Evolutionary conservation across 1,140 invertebrate genomes (phyloP).

Genomic region (Mycetomoellerius zeteki): DNA sequence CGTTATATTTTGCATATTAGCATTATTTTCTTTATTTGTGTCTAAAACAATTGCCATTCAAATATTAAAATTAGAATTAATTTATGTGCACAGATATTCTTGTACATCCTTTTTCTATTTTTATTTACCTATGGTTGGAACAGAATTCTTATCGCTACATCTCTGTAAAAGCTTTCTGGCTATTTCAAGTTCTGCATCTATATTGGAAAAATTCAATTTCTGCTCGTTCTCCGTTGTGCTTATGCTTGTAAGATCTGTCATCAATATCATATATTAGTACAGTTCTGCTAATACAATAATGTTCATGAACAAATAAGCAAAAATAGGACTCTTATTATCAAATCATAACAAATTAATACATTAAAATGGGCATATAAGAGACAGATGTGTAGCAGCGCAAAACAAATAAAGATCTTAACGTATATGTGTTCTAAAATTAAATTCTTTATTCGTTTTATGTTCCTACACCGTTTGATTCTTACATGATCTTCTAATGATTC

Average conservation of each 20-base stretch:
- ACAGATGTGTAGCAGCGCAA: no score
- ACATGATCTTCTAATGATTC: no score
- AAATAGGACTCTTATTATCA: no score
- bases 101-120: slow-evolving; percentile 36
- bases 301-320: no score
- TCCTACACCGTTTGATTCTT: no score
- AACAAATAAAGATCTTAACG: no score
- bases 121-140: slow-evolving; percentile 21
- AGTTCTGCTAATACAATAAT: no score
- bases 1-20: slow-evolving; percentile 65
- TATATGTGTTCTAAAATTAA: no score
- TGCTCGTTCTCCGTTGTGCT: slow-evolving; percentile 48
- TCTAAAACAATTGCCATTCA: slow-evolving; percentile 63
- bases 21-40: slow-evolving; percentile 70
- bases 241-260: slow-evolving; percentile 59
- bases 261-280: neutral
- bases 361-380: no score
- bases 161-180: slow-evolving; percentile 79
- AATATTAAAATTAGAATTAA: no score
- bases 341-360: no score
- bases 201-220: slow-evolving; percentile 49
- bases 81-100: neutral
- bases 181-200: slow-evolving; percentile 73
- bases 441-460: no score
- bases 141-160: slow-evolving; percentile 65